Evolutionary conservation across 2,797 vertebrate genomes (phyloP), one percentile per base, ranked within the genome.

Genomic region (Labroides dimidiatus): DNA sequence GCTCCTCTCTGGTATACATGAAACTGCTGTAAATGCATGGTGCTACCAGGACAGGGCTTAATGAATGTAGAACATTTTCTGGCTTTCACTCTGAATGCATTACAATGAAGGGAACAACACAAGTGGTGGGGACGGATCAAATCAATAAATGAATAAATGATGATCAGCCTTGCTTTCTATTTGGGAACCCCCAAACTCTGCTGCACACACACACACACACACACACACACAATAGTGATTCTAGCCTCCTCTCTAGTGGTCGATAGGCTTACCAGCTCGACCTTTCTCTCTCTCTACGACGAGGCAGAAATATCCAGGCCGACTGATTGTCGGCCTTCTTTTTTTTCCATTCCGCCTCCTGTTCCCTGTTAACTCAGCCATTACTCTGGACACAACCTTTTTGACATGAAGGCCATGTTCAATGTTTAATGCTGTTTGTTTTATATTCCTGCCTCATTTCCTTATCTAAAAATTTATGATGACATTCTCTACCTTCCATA

Each of bases 391-490:
- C 86, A 82, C 86, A 82, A 63, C 81, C 81, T 74, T 74, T 87
- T 88, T 91, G 89, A 93, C 90, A 84, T 82, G 85, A 84, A 77
- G 84, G 85, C 86, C 90, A 81, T 81, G 84, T 89, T 95, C 88
- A 94, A 94, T 93, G 87, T 94, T 94, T 93, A 95, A 95, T 93
- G 91, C 92, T 94, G 93, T 95, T 95, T 95, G 92, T 94, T 94
- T 94, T 94, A 94, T 92, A 94, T 93, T 91, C 93, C 90, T 89
- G 87, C 87, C 90, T 94, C 91, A 94, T 94, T 94, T 94, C 91
- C 89, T 84, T 93, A 91, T 91, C 94, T 94, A 91, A 93, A 93
- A 93, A 94, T 94, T 84, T 90, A 94, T 94, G 93, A 94, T 90
- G 93, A 93, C 93, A 93, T 93, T 92, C 89, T 92, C 92, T 91